Conservation (phyloP, 2,113 vertebrate genomes). For the Heterotilapia buettikoferi region DNA sequence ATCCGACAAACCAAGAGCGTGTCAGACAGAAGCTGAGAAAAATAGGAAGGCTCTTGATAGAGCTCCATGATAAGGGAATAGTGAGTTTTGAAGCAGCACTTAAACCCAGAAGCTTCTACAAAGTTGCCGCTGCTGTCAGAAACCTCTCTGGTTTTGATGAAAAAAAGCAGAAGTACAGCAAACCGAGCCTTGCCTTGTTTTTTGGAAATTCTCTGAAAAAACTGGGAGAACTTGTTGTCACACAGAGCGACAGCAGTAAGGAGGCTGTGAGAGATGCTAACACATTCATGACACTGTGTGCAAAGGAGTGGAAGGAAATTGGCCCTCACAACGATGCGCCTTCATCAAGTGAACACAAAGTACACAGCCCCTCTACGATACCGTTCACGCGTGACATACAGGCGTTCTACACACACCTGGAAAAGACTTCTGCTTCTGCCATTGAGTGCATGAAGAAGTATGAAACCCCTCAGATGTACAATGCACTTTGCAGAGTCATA, state of each 20-base stretch:
- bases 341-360: not conserved
- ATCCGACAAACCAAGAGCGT: not conserved
- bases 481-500: constrained; percentile 19
- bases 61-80: not conserved
- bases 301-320: not conserved
- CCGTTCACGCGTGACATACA: constrained; percentile 43
- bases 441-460: not conserved
- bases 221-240: not conserved
- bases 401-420: not conserved
- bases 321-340: not conserved
- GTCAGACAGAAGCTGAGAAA: constrained; percentile 22
- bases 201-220: constrained; percentile 7
- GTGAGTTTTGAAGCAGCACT: constrained; percentile 20
- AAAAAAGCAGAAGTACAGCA: not conserved
- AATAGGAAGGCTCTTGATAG: constrained; percentile 30
- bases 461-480: constrained; percentile 4
- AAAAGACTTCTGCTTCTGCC: not conserved
- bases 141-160: constrained; percentile 6
- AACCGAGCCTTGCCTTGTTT: constrained; percentile 13
- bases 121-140: constrained; percentile 11
- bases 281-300: constrained; percentile 11
- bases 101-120: constrained; percentile 24
- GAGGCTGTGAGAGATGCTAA: not conserved
- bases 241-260: not conserved
- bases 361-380: constrained; percentile 15